Conservation (phyloP, 2,888 invertebrate genomes). For the Isoperla grammatica region DNA sequence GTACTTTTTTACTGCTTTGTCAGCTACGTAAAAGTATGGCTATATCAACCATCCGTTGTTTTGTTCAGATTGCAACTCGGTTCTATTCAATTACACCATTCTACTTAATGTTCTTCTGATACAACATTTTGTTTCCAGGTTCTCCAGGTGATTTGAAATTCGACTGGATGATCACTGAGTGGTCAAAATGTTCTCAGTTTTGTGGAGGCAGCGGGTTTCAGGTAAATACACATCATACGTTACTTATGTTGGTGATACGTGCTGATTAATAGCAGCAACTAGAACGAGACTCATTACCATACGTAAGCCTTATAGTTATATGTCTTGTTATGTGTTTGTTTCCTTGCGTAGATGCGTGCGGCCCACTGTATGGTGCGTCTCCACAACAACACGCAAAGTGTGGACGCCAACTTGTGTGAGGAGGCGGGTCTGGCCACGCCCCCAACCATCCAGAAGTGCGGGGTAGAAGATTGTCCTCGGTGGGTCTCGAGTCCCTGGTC, state of each 20-base stretch:
- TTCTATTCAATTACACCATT: no score
- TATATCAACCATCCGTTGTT: no score
- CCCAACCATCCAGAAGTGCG: conserved; percentile 59
- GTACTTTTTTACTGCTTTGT: no score
- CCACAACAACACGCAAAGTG: conserved; percentile 52
- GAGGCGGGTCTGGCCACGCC: conserved; percentile 63
- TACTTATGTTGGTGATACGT: no score
- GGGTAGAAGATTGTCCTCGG: conserved; percentile 61
- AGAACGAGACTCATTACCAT: no score
- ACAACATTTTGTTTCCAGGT: no score
- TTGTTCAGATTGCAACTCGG: no score
- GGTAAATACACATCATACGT: conserved; percentile 42
- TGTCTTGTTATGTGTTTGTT: background rate
- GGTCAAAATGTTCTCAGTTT: conserved; percentile 80
- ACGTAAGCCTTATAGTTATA: no score
- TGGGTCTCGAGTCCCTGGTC: conserved; percentile 70
- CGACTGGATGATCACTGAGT: conserved; percentile 75
- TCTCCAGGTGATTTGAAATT: conserved; percentile 53
- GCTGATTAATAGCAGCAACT: no score
- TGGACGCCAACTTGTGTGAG: conserved; percentile 61
- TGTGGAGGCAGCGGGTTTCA: conserved; percentile 72
- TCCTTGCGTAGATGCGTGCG: conserved; percentile 54
- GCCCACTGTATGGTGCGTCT: conserved; percentile 65
- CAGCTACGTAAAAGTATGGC: no score
- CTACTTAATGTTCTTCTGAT: no score